Evolutionary conservation across 1,140 invertebrate genomes (phyloP).

Genomic region (Drosophila simulans): DNA sequence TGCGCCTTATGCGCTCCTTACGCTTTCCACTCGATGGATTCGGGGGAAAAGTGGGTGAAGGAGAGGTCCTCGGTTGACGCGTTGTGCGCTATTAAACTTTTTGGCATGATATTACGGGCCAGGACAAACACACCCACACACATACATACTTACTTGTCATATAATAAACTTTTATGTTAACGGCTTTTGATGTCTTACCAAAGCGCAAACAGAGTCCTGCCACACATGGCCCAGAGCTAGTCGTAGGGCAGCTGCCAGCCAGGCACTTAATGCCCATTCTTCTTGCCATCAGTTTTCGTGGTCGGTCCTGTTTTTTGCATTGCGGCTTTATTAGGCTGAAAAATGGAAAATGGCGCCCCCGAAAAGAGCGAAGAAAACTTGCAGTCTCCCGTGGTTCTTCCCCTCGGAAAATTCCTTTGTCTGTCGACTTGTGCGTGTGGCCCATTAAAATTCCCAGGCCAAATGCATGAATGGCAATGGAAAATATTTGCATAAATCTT

Average conservation of each 20-base stretch:
- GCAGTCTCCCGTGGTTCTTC: conserved; percentile 33
- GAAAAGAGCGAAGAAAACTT: conserved; percentile 45
- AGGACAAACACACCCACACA: conserved; percentile 7
- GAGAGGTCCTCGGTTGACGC: conserved; percentile 32
- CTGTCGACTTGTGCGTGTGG: conserved; percentile 47
- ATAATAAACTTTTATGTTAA: conserved; percentile 82
- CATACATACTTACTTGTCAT: conserved; percentile 72
- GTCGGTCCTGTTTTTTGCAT: conserved; percentile 40
- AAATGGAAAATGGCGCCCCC: conserved; percentile 67
- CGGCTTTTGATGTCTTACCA: conserved; percentile 73
- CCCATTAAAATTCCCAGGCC: conserved; percentile 68
- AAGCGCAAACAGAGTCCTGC: conserved; percentile 41
- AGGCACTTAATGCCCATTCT: conserved; percentile 65
- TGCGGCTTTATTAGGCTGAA: conserved; percentile 80
- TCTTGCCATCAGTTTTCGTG: conserved; percentile 34
- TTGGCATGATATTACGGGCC: conserved; percentile 70
- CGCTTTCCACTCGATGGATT: conserved; percentile 74
- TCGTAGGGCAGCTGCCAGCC: conserved; percentile 34
- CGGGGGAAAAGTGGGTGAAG: background rate
- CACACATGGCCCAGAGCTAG: conserved; percentile 55
- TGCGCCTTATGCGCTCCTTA: conserved; percentile 59
- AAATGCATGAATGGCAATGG: conserved; percentile 73
- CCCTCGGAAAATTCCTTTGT: conserved; percentile 25
- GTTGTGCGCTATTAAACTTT: conserved; percentile 80
- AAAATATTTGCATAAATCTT: conserved; percentile 82